phyloP scores from a whole-genome alignment of 30 jellyfish, hydroid and myxozoan genomes.

The Aurelia coerulea region DNA sequence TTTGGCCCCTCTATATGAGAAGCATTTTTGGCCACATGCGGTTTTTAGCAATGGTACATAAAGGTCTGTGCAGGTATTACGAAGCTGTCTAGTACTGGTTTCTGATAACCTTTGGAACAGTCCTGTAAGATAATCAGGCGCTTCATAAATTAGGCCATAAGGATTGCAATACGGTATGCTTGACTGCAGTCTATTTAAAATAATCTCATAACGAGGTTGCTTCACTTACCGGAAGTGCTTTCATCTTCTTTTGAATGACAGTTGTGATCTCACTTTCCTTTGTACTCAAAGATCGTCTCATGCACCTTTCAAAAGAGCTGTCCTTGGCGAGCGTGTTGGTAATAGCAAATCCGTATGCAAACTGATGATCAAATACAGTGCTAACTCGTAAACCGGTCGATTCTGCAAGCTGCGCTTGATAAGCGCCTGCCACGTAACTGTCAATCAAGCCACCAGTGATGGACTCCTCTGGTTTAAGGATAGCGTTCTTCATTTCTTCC shows the following conservation, averaged over 20 bases:
- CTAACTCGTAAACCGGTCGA: slow-evolving; percentile 81
- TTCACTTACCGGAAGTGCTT: slow-evolving; percentile 89
- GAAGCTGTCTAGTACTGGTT: no score
- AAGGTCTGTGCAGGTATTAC: no score
- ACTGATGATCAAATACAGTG: slow-evolving; percentile 94
- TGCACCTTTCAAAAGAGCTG: slow-evolving; percentile 86
- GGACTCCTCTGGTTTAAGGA: slow-evolving; percentile 46
- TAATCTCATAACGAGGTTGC: no score
- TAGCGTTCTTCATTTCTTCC: slow-evolving; percentile 66
- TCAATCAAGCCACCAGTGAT: slow-evolving; percentile 96
- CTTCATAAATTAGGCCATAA: no score
- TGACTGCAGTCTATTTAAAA: no score
- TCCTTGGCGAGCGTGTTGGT: slow-evolving; percentile 52
- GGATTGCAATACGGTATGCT: no score
- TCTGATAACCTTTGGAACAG: no score
- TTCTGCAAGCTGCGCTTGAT: slow-evolving; percentile 54
- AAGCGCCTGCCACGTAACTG: slow-evolving; percentile 96
- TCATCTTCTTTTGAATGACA: slow-evolving; percentile 75
- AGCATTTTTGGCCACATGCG: no score
- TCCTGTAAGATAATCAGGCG: no score
- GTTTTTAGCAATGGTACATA: no score
- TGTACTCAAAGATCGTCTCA: slow-evolving; percentile 91
- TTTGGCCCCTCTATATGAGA: no score
- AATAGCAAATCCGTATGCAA: slow-evolving; percentile 95
- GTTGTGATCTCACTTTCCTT: slow-evolving; percentile 87